Conservation (phyloP, 2,797 vertebrate species). For the Myiotriccus ornatus region DNA sequence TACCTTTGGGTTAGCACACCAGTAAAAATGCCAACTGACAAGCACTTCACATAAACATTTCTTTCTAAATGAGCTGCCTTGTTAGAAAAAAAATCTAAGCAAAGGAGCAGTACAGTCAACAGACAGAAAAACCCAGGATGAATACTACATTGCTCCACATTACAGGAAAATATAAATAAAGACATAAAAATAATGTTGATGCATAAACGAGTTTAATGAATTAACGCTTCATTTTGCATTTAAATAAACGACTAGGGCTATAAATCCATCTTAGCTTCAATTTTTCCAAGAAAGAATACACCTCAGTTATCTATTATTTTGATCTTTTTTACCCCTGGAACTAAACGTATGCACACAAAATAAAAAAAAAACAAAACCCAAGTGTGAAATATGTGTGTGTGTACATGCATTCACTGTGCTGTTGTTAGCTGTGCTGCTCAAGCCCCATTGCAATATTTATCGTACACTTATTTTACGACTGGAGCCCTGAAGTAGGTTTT, state of each 20-base stretch:
- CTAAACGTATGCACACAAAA: neutral
- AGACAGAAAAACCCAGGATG: conserved; percentile 55
- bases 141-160: neutral
- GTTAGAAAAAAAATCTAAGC: conserved; percentile 74
- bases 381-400: neutral
- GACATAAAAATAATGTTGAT: conserved; percentile 48
- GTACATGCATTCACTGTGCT: neutral
- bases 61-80: conserved; percentile 84
- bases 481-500: conserved; percentile 64
- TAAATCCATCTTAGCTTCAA: neutral
- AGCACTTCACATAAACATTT: conserved; percentile 84
- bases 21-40: conserved; percentile 85
- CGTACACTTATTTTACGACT: conserved; percentile 55
- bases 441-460: conserved; percentile 49
- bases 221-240: conserved; percentile 66
- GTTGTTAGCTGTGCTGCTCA: neutral
- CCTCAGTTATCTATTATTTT: conserved; percentile 19
- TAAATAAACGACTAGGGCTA: conserved; percentile 12
- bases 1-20: conserved; percentile 90
- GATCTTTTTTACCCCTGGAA: conserved; percentile 16
- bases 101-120: conserved; percentile 57
- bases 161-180: conserved; percentile 57
- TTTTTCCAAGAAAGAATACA: neutral
- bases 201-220: conserved; percentile 59
- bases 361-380: neutral